Evolutionary conservation across 2,888 invertebrate species (phyloP).

Genomic region (Trachelus tabidus): DNA sequence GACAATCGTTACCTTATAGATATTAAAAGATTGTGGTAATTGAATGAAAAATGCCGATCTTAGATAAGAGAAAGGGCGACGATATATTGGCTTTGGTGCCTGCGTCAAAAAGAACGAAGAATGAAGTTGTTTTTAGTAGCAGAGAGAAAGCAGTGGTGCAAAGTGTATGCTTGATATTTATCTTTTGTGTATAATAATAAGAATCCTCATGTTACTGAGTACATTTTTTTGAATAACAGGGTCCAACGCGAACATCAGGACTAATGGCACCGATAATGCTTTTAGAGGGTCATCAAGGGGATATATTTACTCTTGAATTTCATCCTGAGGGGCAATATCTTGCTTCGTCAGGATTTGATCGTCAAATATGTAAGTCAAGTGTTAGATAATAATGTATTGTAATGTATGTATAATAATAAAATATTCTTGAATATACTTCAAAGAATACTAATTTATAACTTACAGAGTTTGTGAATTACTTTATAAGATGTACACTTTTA

Average conservation of each 20-base stretch:
- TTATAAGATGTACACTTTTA: background rate
- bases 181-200: conserved; percentile 5
- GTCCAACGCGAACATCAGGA: conserved; percentile 85
- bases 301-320: conserved; percentile 92
- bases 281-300: conserved; percentile 96
- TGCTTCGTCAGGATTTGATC: conserved; percentile 94
- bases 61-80: conserved; percentile 62
- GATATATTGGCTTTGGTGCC: conserved; percentile 65
- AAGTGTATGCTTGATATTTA: conserved; percentile 70
- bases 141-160: conserved; percentile 82
- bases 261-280: conserved; percentile 95
- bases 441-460: background rate
- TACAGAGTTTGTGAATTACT: background rate
- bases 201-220: background rate
- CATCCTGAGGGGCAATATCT: conserved; percentile 96
- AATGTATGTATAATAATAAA: too few relatives aligned
- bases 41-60: conserved; percentile 51
- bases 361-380: conserved; percentile 86
- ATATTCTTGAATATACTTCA: background rate
- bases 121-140: conserved; percentile 79
- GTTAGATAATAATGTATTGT: background rate
- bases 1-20: background rate
- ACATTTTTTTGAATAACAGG: conserved; percentile 53
- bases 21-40: background rate
- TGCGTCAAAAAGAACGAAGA: conserved; percentile 75